Percentiles rank a stretch among this genome's conserved stretches.
These are phyloP conservation scores for Sabatieria punctata DNA, from an alignment of 2,888 invertebrate genomes.

Conservation along the genomic window DNA sequence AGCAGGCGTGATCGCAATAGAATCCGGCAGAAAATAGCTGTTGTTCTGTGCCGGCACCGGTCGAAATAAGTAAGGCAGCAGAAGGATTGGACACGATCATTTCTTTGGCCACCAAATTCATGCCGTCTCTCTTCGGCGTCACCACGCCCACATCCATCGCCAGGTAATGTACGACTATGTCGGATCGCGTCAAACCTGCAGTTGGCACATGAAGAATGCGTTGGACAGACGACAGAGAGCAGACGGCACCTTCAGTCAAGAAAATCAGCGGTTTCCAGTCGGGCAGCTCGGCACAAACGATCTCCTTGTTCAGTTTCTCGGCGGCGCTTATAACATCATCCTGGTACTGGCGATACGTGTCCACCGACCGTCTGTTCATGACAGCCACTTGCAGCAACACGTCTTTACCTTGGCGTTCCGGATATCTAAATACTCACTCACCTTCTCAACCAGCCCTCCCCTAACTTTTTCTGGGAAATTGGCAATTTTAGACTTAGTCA, in stretches of 20 bases:
- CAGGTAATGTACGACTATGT: constrained; percentile 26
- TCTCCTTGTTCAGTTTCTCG: constrained; percentile 20
- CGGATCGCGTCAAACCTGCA: constrained; percentile 20
- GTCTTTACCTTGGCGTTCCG: constrained; percentile 18
- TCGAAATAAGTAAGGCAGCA: constrained; percentile 19
- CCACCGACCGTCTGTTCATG: constrained; percentile 28
- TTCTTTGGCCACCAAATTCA: too few relatives aligned
- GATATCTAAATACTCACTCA: too few relatives aligned
- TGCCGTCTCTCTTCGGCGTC: constrained; percentile 23
- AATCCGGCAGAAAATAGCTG: constrained; percentile 26
- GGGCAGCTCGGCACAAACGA: constrained; percentile 15
- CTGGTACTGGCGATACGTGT: constrained; percentile 29
- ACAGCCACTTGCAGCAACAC: constrained; percentile 24
- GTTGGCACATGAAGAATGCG: not conserved
- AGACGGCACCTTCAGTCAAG: constrained; percentile 24
- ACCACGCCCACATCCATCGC: constrained; percentile 32
- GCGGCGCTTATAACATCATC: constrained; percentile 27
- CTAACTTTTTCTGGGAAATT: too few relatives aligned
- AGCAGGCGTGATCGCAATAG: constrained; percentile 21
- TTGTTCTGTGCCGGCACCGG: constrained; percentile 23
- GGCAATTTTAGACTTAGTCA: too few relatives aligned
- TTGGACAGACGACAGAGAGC: not conserved
- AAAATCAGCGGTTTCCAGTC: constrained; percentile 28
- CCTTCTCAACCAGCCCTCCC: too few relatives aligned
- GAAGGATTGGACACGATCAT: constrained; percentile 22